phyloP scores from a whole-genome alignment of 2,888 invertebrate species.

The Morpho helenor region DNA sequence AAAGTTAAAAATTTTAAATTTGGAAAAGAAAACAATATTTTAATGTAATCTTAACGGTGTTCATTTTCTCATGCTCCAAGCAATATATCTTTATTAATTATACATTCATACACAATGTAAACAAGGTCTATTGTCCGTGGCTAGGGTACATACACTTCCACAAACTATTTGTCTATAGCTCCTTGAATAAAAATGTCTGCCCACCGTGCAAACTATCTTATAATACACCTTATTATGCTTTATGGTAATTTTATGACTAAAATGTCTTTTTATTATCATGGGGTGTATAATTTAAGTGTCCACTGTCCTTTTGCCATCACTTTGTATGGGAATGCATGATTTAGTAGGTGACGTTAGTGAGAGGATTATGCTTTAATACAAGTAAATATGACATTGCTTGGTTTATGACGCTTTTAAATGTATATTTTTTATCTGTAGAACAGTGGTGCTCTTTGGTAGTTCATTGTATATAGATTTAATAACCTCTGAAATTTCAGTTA shows the following conservation, averaged over 20 bases:
- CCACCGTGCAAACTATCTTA: conserved; percentile 67
- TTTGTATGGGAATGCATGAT: conserved; percentile 63
- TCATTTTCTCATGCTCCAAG: conserved; percentile 66
- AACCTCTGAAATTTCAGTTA: too few species aligned
- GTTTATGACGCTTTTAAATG: conserved; percentile 20
- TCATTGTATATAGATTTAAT: too few species aligned
- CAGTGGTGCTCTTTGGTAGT: background rate
- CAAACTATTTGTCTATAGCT: conserved; percentile 50
- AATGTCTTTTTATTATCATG: conserved; percentile 45
- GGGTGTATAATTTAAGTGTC: conserved; percentile 58
- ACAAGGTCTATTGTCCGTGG: conserved; percentile 57
- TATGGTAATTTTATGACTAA: conserved; percentile 68
- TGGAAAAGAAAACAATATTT: background rate
- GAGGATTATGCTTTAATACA: conserved; percentile 22
- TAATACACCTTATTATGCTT: conserved; percentile 72
- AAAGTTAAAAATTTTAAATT: too few species aligned
- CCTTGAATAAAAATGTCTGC: conserved; percentile 40
- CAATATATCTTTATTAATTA: conserved; percentile 72
- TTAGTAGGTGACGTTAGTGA: conserved; percentile 49
- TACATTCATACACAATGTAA: conserved; percentile 74
- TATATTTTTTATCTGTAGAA: conserved; percentile 15
- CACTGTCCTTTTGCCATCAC: conserved; percentile 37
- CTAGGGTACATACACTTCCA: conserved; percentile 9
- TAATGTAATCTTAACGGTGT: conserved; percentile 51
- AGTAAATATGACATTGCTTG: conserved; percentile 23